A percentile compares a stretch with the other conserved stretches of the same genome.
Evolutionary conservation across 2,113 vertebrate genomes (phyloP).

Genomic region (Paratilapia polleni): DNA sequence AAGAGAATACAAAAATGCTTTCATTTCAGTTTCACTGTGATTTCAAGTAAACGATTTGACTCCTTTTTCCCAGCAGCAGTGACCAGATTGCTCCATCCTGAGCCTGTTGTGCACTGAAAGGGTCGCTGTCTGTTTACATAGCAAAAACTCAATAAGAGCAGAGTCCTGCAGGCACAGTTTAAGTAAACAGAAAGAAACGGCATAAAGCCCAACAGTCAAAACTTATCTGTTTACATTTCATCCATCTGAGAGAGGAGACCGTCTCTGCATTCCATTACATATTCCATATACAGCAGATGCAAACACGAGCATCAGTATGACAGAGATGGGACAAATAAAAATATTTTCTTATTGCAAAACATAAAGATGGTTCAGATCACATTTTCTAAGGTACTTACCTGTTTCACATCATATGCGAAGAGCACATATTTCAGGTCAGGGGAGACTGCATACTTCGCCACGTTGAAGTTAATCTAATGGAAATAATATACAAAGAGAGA

Average conservation of each 20-base stretch:
- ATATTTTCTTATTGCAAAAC: not conserved
- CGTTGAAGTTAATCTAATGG: constrained; percentile 92
- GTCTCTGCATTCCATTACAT: not conserved
- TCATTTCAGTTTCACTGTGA: not conserved
- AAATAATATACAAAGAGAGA: constrained; percentile 18
- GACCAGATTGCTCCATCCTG: not conserved
- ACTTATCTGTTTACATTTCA: not conserved
- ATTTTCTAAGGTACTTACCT: constrained; percentile 78
- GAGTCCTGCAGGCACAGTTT: not conserved
- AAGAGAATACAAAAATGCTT: not conserved
- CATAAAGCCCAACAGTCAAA: not conserved
- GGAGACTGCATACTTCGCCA: constrained; percentile 91
- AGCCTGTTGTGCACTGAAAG: not conserved
- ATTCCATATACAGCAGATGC: fast-evolving
- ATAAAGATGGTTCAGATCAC: not conserved
- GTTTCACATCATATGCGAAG: constrained; percentile 95
- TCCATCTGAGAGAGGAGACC: not conserved
- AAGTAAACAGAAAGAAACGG: not conserved
- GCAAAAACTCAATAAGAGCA: constrained; percentile 1
- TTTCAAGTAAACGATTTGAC: not conserved
- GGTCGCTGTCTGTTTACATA: not conserved
- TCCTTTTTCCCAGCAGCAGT: not conserved
- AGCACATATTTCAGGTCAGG: constrained; percentile 95
- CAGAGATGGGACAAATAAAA: not conserved
- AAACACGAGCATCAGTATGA: not conserved